Conservation (phyloP, 2,113 vertebrate species). For the Oncorhynchus nerka region DNA sequence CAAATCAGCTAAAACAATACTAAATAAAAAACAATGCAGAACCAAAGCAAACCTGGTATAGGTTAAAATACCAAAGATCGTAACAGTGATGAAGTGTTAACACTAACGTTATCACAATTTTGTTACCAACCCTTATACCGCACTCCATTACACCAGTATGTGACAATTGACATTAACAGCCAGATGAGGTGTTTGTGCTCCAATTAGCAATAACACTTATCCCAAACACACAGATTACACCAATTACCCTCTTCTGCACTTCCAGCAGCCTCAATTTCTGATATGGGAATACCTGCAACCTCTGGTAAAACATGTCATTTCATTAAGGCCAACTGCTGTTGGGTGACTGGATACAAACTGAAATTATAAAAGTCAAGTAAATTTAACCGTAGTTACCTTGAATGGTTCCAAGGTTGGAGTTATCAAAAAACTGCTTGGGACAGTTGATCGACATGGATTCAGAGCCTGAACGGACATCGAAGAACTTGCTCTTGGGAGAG, state of each 20-base stretch:
- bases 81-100: too few relatives aligned
- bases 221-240: background rate
- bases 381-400: conserved; percentile 53
- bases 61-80: conserved; percentile 42
- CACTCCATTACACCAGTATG: background rate
- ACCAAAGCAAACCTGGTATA: background rate
- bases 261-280: background rate
- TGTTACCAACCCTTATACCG: too few relatives aligned
- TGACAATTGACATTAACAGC: background rate
- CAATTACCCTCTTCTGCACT: conserved; percentile 55
- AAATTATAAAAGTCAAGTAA: conserved; percentile 24
- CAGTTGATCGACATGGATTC: conserved; percentile 36
- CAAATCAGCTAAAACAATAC: background rate
- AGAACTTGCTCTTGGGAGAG: conserved; percentile 70
- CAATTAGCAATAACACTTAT: background rate
- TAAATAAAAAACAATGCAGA: background rate
- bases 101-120: too few relatives aligned
- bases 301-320: conserved; percentile 40
- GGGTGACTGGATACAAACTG: background rate
- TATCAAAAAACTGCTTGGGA: conserved; percentile 74
- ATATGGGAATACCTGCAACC: conserved; percentile 15
- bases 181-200: background rate
- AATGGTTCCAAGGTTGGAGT: conserved; percentile 62
- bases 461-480: conserved; percentile 27
- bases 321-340: too few relatives aligned